A percentile compares a stretch with the other conserved stretches of the same genome.
phyloP scores from a whole-genome alignment of 2,113 vertebrate species.

The Phoxinus phoxinus region DNA sequence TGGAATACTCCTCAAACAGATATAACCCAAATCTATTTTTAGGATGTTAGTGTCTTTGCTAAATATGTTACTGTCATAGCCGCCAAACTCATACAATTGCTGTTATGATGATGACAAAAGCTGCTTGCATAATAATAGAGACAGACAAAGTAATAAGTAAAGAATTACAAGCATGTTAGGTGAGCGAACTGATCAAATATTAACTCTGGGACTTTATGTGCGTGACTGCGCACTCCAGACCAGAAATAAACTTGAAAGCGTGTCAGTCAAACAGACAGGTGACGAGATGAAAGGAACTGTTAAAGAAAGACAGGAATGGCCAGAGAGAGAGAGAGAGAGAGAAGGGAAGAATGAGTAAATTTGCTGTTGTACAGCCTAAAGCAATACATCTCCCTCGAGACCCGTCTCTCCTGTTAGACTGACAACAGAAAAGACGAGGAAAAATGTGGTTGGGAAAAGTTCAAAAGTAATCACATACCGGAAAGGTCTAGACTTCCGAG shows the following conservation, averaged over 20 bases:
- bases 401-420: conserved; percentile 51
- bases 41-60: neutral
- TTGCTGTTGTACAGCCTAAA: conserved; percentile 74
- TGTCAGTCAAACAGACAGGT: conserved; percentile 48
- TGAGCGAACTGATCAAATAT: conserved; percentile 20
- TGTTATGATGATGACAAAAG: neutral
- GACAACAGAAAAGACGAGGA: conserved; percentile 61
- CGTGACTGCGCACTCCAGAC: neutral
- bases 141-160: neutral
- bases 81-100: neutral
- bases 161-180: conserved; percentile 9
- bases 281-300: conserved; percentile 34
- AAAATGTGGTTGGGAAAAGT: conserved; percentile 51
- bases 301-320: conserved; percentile 52
- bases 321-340: conserved; percentile 53
- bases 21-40: neutral
- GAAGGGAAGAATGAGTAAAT: conserved; percentile 62
- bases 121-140: neutral
- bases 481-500: conserved; percentile 12
- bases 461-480: conserved; percentile 44
- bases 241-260: conserved; percentile 34
- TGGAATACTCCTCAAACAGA: neutral
- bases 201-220: conserved; percentile 8
- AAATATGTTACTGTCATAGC: neutral
- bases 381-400: conserved; percentile 77